Evolutionary conservation across 2,113 vertebrate species (phyloP), one percentile per base, ranked within the genome.

Genomic region (Haemorhous mexicanus): DNA sequence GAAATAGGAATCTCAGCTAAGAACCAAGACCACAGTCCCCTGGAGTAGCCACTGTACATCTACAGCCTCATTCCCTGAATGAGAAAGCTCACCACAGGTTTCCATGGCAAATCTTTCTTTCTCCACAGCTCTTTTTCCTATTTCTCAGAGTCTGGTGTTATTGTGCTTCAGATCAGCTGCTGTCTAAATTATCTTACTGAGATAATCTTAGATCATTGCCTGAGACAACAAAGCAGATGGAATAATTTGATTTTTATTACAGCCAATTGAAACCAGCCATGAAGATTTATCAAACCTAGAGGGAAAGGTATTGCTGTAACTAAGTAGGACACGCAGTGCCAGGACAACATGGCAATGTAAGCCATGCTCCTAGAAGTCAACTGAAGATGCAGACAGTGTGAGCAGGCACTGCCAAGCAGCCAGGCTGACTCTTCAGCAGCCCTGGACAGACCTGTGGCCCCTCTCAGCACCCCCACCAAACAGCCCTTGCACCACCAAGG

Each of bases 401-500:
- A 50, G 28, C 67, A 15, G 41, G 32, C 47, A 49, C 35, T 12
- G 20, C 67, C 73, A 39, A 55, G 61, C 47, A 79, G 27, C 27
- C 53, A 62, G 44, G 30, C 35, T 66, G 53, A 39, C 64, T 33
- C 47, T 55, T 58, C 39, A 80, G 67, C 66, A 66, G 12, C 62
- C 44, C 22, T 27, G 20, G 32, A 11, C 26, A 33, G 18, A 41
- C 3, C 62, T 37, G 5, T 9, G 16, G 44, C 27, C 75, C 37
- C 30, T 74, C 81, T 35, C 28, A 37, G 50, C 2, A 3, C 7
- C 33, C 26, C 22, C 12, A 8, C 16, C 16, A 14, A 52, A 30
- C 22, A 58, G 23, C 46, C 59, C n/a, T 64, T 7, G 1, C 77
- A 58, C 20, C 28, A 17, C 12, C 0, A 0, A 44, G 37, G 47